phyloP scores from a whole-genome alignment of 1,140 invertebrate genomes.

The Drosophila mojavensis region DNA sequence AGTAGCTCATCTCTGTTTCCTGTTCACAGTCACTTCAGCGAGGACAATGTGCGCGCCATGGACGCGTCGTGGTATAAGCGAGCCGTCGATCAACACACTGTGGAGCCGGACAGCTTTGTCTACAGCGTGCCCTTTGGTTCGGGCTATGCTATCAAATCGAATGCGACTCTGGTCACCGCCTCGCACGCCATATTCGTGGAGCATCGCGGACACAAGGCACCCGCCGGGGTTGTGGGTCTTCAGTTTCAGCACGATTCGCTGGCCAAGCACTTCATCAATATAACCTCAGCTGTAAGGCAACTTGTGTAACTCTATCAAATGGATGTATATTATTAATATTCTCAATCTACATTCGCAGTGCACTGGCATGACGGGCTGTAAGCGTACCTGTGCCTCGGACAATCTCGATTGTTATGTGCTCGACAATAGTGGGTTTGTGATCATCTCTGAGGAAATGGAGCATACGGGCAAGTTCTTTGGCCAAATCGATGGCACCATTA shows the following conservation, averaged over 20 bases:
- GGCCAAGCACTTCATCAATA: conserved; percentile 92
- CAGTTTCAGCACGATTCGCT: conserved; percentile 93
- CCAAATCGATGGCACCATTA: conserved; percentile 96
- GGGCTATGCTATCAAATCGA: conserved; percentile 86
- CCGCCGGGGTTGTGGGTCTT: conserved; percentile 95
- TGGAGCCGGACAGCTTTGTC: conserved; percentile 95
- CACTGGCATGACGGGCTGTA: conserved; percentile 88
- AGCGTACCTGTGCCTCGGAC: conserved; percentile 93
- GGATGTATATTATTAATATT: neutral
- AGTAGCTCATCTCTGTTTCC: neutral
- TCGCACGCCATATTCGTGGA: conserved; percentile 96
- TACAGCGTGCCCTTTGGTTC: conserved; percentile 95
- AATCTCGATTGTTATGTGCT: conserved; percentile 95
- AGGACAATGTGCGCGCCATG: conserved; percentile 91
- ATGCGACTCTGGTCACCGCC: conserved; percentile 91
- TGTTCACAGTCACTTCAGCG: conserved; percentile 90
- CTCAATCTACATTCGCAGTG: conserved; percentile 85
- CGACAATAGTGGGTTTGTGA: conserved; percentile 97
- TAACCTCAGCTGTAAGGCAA: conserved; percentile 90
- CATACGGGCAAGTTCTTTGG: conserved; percentile 96
- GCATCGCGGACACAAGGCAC: conserved; percentile 91
- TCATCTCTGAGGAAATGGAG: conserved; percentile 92
- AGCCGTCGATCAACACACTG: conserved; percentile 94
- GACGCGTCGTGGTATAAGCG: conserved; percentile 96
- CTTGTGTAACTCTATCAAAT: neutral